Conservation (phyloP, 2,113 vertebrate genomes). For the Garra rufa region DNA sequence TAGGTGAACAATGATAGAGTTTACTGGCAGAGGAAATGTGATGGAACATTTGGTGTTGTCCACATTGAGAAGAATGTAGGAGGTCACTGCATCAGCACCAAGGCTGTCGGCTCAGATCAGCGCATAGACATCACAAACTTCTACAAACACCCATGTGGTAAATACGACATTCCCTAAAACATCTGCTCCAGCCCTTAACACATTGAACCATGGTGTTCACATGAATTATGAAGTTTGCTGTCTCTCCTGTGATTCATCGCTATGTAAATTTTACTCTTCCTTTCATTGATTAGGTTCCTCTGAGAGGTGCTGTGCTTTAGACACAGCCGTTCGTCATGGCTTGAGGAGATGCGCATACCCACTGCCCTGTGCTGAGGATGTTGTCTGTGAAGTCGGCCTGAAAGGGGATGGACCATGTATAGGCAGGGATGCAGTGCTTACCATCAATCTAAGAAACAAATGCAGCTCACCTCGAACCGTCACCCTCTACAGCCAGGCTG, state of each 20-base stretch:
- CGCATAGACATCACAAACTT: slow-evolving; percentile 80
- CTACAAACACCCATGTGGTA: slow-evolving; percentile 82
- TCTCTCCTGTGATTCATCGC: neutral
- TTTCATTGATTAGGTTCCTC: slow-evolving; percentile 70
- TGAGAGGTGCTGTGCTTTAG: slow-evolving; percentile 82
- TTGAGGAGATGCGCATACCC: slow-evolving; percentile 77
- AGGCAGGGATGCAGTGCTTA: slow-evolving; percentile 78
- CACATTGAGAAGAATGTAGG: slow-evolving; percentile 82
- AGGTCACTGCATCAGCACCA: slow-evolving; percentile 84
- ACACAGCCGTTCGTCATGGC: slow-evolving; percentile 82
- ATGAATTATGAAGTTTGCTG: neutral
- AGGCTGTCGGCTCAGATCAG: slow-evolving; percentile 81
- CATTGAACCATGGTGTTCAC: neutral
- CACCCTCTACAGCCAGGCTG: slow-evolving; percentile 76
- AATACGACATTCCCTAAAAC: neutral
- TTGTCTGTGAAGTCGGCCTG: slow-evolving; percentile 73
- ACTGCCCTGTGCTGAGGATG: slow-evolving; percentile 67
- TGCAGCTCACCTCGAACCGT: slow-evolving; percentile 71
- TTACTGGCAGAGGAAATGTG: slow-evolving; percentile 83
- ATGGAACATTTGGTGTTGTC: slow-evolving; percentile 82
- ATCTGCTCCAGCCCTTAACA: neutral
- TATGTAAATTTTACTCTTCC: neutral
- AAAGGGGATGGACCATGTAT: slow-evolving; percentile 77
- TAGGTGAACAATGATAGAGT: slow-evolving; percentile 93
- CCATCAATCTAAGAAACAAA: slow-evolving; percentile 72